Conservation (phyloP, 1,140 invertebrate genomes). For the Agrypnia vestita region DNA sequence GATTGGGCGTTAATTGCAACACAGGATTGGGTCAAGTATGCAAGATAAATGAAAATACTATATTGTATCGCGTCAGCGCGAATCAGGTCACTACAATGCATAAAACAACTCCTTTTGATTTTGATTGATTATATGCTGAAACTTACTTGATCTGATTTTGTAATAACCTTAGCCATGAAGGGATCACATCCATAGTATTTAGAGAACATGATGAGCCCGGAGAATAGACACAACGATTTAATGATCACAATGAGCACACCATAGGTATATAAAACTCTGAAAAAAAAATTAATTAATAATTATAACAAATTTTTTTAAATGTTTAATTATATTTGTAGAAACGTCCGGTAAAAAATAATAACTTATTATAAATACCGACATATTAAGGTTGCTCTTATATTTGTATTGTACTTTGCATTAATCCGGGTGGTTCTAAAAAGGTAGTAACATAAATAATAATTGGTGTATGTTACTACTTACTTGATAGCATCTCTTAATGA, state of each 20-base stretch:
- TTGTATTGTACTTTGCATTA: not conserved
- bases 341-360: no score
- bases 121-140: not conserved
- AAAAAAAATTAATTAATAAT: no score
- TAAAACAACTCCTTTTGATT: no score
- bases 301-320: no score
- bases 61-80: no score
- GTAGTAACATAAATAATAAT: not conserved
- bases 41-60: no score
- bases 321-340: no score
- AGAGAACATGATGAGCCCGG: constrained; percentile 68
- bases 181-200: constrained; percentile 71
- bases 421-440: not conserved
- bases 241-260: constrained; percentile 69
- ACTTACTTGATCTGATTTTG: constrained; percentile 69
- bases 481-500: constrained; percentile 71
- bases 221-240: constrained; percentile 69
- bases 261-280: constrained; percentile 66
- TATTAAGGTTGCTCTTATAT: not conserved
- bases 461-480: constrained; percentile 66
- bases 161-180: constrained; percentile 66
- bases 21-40: no score
- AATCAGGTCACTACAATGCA: no score
- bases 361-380: not conserved
- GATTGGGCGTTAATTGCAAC: not conserved